phyloP scores from a whole-genome alignment of 2,888 invertebrate genomes.

The Caprella mutica region DNA sequence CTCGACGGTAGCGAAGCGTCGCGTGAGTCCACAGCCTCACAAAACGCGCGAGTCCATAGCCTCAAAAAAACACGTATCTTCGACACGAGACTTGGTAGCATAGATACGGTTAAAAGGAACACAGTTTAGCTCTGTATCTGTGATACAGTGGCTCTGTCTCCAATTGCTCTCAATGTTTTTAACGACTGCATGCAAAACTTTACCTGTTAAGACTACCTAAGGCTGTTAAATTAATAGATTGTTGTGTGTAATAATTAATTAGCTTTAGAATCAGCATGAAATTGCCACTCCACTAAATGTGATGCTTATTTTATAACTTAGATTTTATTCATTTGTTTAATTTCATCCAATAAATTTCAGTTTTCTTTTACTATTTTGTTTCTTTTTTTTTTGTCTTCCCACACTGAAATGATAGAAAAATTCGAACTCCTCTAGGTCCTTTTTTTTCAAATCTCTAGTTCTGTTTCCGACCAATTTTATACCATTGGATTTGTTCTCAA shows the following conservation, averaged over 20 bases:
- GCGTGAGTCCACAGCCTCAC: not conserved
- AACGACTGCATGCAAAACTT: too few species aligned
- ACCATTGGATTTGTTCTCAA: too few species aligned
- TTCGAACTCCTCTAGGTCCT: not conserved
- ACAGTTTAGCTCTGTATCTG: too few species aligned
- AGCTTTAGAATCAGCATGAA: not conserved
- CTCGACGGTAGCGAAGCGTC: conserved; percentile 35
- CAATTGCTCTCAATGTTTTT: too few species aligned
- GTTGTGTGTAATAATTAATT: too few species aligned
- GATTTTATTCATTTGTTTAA: not conserved
- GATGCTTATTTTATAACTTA: not conserved
- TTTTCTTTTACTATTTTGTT: too few species aligned
- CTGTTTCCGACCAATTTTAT: too few species aligned
- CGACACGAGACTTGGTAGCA: not conserved
- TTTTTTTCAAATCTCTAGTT: too few species aligned
- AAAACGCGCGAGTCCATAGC: not conserved
- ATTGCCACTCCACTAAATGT: not conserved
- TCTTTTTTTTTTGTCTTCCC: not conserved
- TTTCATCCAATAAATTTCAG: not conserved
- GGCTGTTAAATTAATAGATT: too few species aligned
- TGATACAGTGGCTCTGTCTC: too few species aligned
- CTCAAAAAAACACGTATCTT: not conserved
- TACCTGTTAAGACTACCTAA: too few species aligned
- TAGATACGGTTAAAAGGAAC: too few species aligned
- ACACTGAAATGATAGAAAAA: not conserved